These are phyloP conservation scores for Hesperia comma DNA, from an alignment of 2,888 invertebrate genomes.

Conservation along the genomic window DNA sequence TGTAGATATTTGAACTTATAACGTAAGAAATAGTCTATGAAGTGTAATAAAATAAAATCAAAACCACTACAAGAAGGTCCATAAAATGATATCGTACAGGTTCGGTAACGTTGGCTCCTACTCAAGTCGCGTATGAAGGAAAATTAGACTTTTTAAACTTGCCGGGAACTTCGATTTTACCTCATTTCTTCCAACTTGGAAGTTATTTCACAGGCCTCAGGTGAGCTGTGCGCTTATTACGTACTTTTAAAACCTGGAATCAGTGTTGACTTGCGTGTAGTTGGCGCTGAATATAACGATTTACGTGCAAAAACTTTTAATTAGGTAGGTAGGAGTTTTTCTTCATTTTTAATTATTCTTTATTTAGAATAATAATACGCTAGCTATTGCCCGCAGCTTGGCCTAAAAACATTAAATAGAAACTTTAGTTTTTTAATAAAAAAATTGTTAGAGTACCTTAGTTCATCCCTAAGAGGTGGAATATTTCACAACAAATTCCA, in stretches of 20 bases:
- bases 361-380: too few relatives aligned
- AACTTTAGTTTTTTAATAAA: too few relatives aligned
- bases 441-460: too few relatives aligned
- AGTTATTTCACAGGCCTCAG: constrained; percentile 60
- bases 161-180: constrained; percentile 76
- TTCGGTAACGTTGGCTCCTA: constrained; percentile 56
- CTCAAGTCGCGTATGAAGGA: constrained; percentile 79
- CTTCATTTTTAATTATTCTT: too few relatives aligned
- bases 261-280: constrained; percentile 26
- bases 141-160: constrained; percentile 82
- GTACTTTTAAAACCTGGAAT: constrained; percentile 47
- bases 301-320: background rate
- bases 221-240: constrained; percentile 67
- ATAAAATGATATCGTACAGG: constrained; percentile 23
- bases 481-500: too few relatives aligned
- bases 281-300: background rate
- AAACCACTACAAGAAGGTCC: constrained; percentile 2
- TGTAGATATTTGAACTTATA: too few relatives aligned
- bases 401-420: too few relatives aligned
- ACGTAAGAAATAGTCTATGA: too few relatives aligned
- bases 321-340: too few relatives aligned
- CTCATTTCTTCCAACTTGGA: constrained; percentile 65
- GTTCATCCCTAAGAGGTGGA: too few relatives aligned
- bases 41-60: too few relatives aligned
- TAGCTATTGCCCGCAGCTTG: too few relatives aligned